phyloP scores from a whole-genome alignment of 2,888 invertebrate genomes.

The Thysanoteuthis rhombus region DNA sequence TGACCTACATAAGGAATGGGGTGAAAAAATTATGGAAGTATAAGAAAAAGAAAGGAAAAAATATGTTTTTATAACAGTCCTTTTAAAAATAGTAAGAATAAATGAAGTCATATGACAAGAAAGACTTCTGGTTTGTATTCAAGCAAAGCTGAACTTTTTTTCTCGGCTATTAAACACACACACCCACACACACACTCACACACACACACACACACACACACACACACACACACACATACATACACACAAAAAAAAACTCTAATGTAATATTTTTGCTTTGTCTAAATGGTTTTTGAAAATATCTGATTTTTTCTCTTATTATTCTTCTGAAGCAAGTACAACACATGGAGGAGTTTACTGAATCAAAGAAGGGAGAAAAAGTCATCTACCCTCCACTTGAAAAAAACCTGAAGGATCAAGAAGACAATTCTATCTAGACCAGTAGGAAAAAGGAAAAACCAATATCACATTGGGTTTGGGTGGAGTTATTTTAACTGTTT shows the following conservation, averaged over 20 bases:
- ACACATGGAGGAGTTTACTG: neutral
- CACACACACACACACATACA: too few relatives aligned
- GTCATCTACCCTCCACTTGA: neutral
- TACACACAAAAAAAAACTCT: too few relatives aligned
- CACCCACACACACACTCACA: too few relatives aligned
- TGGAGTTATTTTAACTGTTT: neutral
- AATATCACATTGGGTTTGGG: neutral
- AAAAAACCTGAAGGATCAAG: neutral
- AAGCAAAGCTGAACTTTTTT: neutral
- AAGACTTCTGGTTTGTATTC: neutral
- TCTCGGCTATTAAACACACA: neutral
- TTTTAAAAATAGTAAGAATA: neutral
- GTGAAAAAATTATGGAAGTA: neutral
- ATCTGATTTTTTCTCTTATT: neutral
- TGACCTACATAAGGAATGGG: neutral
- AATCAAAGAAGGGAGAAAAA: neutral
- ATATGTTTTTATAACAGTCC: neutral
- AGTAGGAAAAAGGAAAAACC: neutral
- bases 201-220: too few relatives aligned
- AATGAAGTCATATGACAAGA: neutral
- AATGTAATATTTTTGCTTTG: constrained; percentile 12
- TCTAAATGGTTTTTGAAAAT: neutral
- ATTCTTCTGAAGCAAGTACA: neutral
- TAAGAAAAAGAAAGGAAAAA: neutral
- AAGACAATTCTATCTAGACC: neutral